Percentiles rank a stretch among this genome's conserved stretches.
Conservation (phyloP, 2,113 vertebrate genomes). For the Murina feae region DNA sequence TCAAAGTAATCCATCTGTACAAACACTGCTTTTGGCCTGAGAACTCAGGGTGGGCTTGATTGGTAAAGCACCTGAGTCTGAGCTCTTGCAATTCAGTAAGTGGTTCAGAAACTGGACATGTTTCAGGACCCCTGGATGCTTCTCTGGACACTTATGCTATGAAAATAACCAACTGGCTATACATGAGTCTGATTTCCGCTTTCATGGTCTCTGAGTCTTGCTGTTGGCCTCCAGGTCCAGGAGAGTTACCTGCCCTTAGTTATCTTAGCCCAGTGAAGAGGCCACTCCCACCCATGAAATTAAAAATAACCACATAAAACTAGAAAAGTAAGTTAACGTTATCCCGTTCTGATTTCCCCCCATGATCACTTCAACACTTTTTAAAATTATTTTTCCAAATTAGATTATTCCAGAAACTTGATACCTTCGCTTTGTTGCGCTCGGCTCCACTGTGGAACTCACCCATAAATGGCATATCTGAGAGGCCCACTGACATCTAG, state of each 20-base stretch:
- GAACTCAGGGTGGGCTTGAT: neutral
- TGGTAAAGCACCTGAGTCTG: neutral
- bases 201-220: neutral
- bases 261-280: neutral
- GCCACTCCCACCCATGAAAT: neutral
- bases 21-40: neutral
- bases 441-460: conserved; percentile 7
- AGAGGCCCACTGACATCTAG: conserved; percentile 80
- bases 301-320: neutral
- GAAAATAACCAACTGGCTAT: neutral
- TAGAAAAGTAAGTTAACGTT: neutral
- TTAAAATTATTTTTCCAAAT: neutral
- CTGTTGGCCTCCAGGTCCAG: neutral
- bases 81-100: neutral
- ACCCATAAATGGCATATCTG: conserved; percentile 88
- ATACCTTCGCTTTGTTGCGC: neutral
- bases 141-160: neutral
- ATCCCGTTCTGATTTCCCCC: neutral
- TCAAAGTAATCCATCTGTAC: neutral
- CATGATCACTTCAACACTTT: neutral
- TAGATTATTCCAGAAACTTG: neutral
- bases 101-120: neutral
- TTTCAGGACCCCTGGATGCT: neutral
- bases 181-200: neutral
- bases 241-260: neutral